phyloP scores from a whole-genome alignment of 2,888 invertebrate genomes.

The Eupelmus urozonus region DNA sequence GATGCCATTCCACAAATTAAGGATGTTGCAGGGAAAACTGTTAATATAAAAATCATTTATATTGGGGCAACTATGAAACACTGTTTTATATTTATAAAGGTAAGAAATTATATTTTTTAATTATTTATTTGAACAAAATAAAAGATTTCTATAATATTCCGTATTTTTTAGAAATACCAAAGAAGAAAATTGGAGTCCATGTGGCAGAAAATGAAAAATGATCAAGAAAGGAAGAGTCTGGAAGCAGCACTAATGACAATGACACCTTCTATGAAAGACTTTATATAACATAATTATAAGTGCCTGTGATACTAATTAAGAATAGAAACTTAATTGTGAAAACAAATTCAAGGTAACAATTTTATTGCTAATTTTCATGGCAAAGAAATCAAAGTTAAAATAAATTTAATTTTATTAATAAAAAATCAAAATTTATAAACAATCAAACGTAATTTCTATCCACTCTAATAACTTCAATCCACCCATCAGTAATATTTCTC shows the following conservation, averaged over 20 bases:
- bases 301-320: not conserved
- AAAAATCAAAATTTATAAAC: too few relatives aligned
- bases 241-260: slow-evolving; percentile 75
- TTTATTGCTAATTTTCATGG: too few relatives aligned
- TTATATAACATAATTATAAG: slow-evolving; percentile 62
- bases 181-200: slow-evolving; percentile 82
- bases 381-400: too few relatives aligned
- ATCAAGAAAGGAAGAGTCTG: slow-evolving; percentile 81
- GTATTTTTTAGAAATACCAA: slow-evolving; percentile 80
- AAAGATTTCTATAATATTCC: slow-evolving; percentile 30
- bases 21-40: slow-evolving; percentile 82
- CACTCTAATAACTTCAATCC: too few relatives aligned
- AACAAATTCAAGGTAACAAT: too few relatives aligned
- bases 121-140: not conserved
- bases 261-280: slow-evolving; percentile 71
- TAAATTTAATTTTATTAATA: too few relatives aligned
- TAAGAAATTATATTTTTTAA: slow-evolving; percentile 60
- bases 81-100: slow-evolving; percentile 85
- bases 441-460: too few relatives aligned
- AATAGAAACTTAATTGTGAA: not conserved
- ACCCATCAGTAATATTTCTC: too few relatives aligned
- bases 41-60: slow-evolving; percentile 83
- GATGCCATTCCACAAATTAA: slow-evolving; percentile 85
- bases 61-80: slow-evolving; percentile 89
- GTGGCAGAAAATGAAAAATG: slow-evolving; percentile 82